These are phyloP conservation scores for Sweltsa coloradensis DNA, from an alignment of 1,140 invertebrate species.

Conservation along the genomic window DNA sequence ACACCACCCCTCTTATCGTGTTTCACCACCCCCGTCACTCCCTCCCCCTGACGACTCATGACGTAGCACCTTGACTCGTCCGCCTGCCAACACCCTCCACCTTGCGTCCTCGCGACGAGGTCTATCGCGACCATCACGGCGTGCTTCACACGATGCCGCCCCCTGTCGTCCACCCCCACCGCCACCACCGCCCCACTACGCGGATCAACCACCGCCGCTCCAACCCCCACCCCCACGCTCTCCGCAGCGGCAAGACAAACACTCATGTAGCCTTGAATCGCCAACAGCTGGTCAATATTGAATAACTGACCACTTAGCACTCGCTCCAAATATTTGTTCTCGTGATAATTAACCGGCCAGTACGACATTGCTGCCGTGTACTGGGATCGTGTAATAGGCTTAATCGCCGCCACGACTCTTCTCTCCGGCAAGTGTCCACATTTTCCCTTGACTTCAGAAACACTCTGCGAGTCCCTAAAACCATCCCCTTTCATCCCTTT, in stretches of 20 bases:
- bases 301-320: conserved; percentile 51
- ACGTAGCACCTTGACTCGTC: too few species aligned
- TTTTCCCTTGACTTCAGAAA: conserved; percentile 39
- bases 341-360: conserved; percentile 81
- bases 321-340: conserved; percentile 54
- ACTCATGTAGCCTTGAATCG: conserved; percentile 47
- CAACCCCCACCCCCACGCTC: conserved; percentile 28
- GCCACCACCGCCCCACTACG: conserved; percentile 44
- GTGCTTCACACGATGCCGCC: conserved; percentile 66
- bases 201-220: conserved; percentile 58
- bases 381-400: conserved; percentile 54
- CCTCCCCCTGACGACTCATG: too few species aligned
- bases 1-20: too few species aligned
- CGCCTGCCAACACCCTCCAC: conserved; percentile 57
- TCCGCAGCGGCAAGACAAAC: conserved; percentile 36
- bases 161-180: conserved; percentile 45
- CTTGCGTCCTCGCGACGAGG: conserved; percentile 66
- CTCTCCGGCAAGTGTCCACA: too few species aligned
- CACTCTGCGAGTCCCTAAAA: conserved; percentile 28
- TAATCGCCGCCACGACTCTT: conserved; percentile 40
- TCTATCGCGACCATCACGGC: conserved; percentile 76
- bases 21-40: too few species aligned
- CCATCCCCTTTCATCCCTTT: conserved; percentile 1
- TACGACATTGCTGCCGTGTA: conserved; percentile 42
- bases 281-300: conserved; percentile 35